Conservation (phyloP, 2,797 vertebrate species). For the Enteromius viviparus region DNA sequence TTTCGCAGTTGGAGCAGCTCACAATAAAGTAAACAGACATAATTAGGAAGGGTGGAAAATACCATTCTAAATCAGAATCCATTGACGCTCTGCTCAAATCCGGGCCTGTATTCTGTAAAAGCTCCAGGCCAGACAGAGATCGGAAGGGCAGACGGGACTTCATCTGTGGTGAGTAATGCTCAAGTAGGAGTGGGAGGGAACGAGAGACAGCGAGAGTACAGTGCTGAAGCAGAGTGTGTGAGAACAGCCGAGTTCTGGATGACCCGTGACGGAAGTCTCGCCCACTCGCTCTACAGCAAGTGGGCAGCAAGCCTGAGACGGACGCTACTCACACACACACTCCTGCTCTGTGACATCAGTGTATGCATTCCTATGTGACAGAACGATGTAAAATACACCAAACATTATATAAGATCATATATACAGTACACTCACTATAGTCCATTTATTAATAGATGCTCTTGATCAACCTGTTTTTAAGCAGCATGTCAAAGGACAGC, state of each 20-base stretch:
- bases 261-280: constrained; percentile 54
- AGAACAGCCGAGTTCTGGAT: constrained; percentile 49
- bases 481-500: not conserved
- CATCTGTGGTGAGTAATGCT: constrained; percentile 47
- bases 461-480: constrained; percentile 19
- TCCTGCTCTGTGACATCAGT: not conserved
- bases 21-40: not conserved
- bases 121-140: constrained; percentile 25
- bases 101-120: not conserved
- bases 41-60: not conserved
- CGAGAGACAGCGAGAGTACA: not conserved
- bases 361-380: constrained; percentile 1
- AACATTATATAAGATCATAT: constrained; percentile 23
- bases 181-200: constrained; percentile 26
- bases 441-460: not conserved
- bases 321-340: not conserved
- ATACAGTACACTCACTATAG: not conserved
- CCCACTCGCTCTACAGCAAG: constrained; percentile 50
- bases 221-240: constrained; percentile 32
- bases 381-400: not conserved
- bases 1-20: not conserved
- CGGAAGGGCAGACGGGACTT: constrained; percentile 25
- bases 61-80: not conserved
- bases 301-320: constrained; percentile 44
- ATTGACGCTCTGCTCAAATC: not conserved